Base-by-base conservation (phyloP, 2,888 invertebrate genomes). In the Leucoma salicis region DNA sequence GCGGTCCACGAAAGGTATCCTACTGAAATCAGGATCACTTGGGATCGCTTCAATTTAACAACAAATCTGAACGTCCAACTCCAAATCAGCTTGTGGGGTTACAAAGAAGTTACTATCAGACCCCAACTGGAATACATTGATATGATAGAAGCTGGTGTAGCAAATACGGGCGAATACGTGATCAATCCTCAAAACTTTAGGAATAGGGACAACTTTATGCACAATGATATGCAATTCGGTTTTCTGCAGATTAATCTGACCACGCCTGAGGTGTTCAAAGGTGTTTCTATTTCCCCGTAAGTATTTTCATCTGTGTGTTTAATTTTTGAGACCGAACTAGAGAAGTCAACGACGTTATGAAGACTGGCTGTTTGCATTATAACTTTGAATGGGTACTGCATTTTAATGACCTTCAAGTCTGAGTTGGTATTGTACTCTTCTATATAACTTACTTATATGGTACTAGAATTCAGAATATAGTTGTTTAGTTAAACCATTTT, bases 161-260 rank as follows among this genome's bases (percentile, higher is more conserved):
- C 91, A 0, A 96, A 96, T 57, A 91, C 91, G 6, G 97, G 97
- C 2, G 88, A 90, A 41, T 95, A 94, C 65, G 91, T 92, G 0
- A 95, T 97, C 35, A 90, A 92, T 10, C 96, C 96, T 0, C 92
- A 92, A 5, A 92, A 93, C 59, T 97, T 93, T 68, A 89, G 94
- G 18, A 91, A 91, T 35, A 90, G 93, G 14, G 92, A 95, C 46
- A 95, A 96, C 62, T 86, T 90, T 21, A 91, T 92, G 71, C 92
- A 93, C 35, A 90, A 87, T 31, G 95, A 96, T 60, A 92, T 96
- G 87, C 93, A 94, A 70, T 97, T 96, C 70, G 97, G 96, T 28
- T 97, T 96, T 65, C 87, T 97, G 35, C 95, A 95, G 77, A 95
- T 97, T 43, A 97, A 97, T 78, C 82, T 97, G 47, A 96, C 96